phyloP scores from a whole-genome alignment of 2,888 invertebrate genomes.

The Tetheella fluctuosa region DNA sequence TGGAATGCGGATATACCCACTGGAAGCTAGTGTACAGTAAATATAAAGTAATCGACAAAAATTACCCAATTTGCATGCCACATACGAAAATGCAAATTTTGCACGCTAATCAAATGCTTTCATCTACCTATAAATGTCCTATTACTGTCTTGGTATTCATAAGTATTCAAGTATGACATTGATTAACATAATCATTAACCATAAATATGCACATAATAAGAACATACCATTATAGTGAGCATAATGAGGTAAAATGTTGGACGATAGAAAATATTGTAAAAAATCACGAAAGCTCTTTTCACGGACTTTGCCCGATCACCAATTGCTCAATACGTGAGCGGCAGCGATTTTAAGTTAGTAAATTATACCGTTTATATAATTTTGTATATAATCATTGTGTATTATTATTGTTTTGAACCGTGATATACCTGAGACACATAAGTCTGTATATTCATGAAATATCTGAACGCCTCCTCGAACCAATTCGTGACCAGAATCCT shows the following conservation, averaged over 20 bases:
- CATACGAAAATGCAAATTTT: not conserved
- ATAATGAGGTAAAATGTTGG: conserved; percentile 10
- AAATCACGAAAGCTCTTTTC: conserved; percentile 32
- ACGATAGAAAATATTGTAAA: conserved; percentile 19
- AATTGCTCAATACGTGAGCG: not conserved
- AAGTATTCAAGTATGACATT: conserved; percentile 4
- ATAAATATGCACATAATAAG: not conserved
- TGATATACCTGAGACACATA: too few species aligned
- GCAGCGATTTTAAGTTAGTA: not conserved
- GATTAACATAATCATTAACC: conserved; percentile 5
- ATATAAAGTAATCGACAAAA: too few species aligned
- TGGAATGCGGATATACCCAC: too few species aligned
- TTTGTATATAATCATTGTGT: too few species aligned
- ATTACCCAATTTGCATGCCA: not conserved
- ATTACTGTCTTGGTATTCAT: conserved; percentile 3
- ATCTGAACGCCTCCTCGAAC: too few species aligned
- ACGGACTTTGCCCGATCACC: not conserved
- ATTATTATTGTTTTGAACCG: too few species aligned
- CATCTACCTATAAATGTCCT: conserved; percentile 6
- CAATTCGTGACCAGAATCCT: too few species aligned
- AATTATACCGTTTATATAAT: not conserved
- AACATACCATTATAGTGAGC: not conserved
- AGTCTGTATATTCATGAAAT: too few species aligned
- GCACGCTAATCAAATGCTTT: conserved; percentile 5
- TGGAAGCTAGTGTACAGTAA: too few species aligned